Base-by-base conservation (phyloP, 2,113 vertebrate species). In the Suncus etruscus region DNA sequence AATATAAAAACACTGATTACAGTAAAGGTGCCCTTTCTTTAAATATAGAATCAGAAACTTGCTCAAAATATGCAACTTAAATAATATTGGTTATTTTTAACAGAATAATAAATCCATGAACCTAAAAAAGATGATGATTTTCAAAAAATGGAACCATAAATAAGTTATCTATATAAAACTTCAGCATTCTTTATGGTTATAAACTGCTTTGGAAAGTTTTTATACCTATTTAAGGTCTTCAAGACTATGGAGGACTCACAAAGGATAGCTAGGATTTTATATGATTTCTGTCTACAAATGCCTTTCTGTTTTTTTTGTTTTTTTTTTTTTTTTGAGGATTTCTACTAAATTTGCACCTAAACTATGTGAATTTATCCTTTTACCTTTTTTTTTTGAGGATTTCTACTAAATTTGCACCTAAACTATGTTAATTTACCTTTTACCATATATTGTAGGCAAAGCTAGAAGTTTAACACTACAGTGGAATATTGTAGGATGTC, bases 401-500 rank as follows among this genome's bases (percentile, higher is more conserved):
- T 94, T 87, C 95, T 96, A 95, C 87, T 83, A 94, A 97, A 97
- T 96, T 93, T 96, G 86, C 92, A 79, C 96, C 90, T 91, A 92
- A 87, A 85, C 91, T 97, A 84, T 75, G 95, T 92, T 69, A 80
- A 76, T 96, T 83, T 94, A 92, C 73, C 91, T 94, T 94, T 96
- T 94, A 87, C 96, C 97, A 96, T 97, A 96, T 97, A 97, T 97
- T 97, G 90, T 97, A 94, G 88, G 93, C 83, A 96, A 97, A 97
- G 96, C 16, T 20, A 61, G 58, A 8, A 20, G 58, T 22, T 61
- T 16, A 61, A 18, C 58, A 61, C 58, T 61, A 6, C 22, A 61
- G 58, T 18, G 91, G 73, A 97, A 92, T 95, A 96, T 96, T 89
- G 91, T 66, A 93, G 94, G 96, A 96, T 95, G 95, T 96, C 86